Base-by-base conservation (phyloP, 2,113 vertebrate species). In the Tetrax tetrax region DNA sequence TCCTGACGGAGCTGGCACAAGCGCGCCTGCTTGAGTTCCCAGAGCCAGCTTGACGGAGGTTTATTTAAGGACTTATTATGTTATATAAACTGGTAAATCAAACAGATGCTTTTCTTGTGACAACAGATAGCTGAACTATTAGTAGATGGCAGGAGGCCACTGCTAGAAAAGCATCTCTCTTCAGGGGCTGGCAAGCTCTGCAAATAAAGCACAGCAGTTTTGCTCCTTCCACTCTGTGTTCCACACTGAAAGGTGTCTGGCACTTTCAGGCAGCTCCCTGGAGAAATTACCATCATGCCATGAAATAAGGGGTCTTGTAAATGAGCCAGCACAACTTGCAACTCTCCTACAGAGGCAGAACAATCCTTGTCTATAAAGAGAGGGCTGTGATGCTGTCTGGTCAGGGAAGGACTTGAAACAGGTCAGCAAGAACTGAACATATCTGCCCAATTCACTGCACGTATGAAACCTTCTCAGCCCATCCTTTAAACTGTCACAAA, bases 41-140 rank as follows among this genome's bases (percentile, higher is more conserved):
- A 95, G 93, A 85, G 93, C 84, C 95, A 93, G 10, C 75, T 69
- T 86, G 87, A 92, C 28, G 11, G 91, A 89, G 92, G 97, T 90
- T 93, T 97, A 95, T 96, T 95, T 97, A 96, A 96, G 96, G 97
- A 79, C 91, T 96, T 83, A 85, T 53, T 92, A 83, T 85, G 78
- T 93, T 95, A 94, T 69, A 95, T 96, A 93, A 85, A 96, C 95
- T 91, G 91, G 95, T 93, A 97, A 96, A 96, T 95, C 95, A 94
- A 94, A 95, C 92, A 95, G 96, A 93, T 95, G 92, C 94, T 97
- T 96, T 93, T 89, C 93, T 92, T 91, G 87, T 95, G 87, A 94
- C 71, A 93, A 95, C 89, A 97, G 83, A 94, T 89, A 96, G 83
- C 83, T 93, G 68, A 95, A 96, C 91, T 96, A 94, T 90, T 89